Base-by-base conservation (phyloP, 1,140 invertebrate genomes). In the Holotrichia oblita region DNA sequence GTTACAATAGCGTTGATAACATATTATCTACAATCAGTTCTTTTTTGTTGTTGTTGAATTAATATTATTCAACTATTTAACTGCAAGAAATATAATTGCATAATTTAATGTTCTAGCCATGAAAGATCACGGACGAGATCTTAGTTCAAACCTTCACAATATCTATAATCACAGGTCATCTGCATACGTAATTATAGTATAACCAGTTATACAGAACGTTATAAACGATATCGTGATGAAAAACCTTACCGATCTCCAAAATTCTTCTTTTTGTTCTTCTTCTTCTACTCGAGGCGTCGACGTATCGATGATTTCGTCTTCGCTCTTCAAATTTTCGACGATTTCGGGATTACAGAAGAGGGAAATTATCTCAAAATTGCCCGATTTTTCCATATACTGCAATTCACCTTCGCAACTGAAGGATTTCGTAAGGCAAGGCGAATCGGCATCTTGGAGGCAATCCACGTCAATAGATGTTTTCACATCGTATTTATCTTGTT, bases 391-490 rank as follows among this genome's bases (percentile, higher is more conserved):
- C 14, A 40, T 20, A 73, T 77, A 78, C 17, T 42, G 69, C 27
- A 83, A 64, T 59, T 79, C 80, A 0, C 78, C 81, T 40, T 81
- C 64, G 61, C 82, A 83, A 48, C 59, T 82, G 17, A 83, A 73
- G 2, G 76, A 14, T 12, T 78, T 79, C 40, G 79, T 81, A n/a
- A 73, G 73, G 59, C 82, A 83, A 9, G 82, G 82, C 77, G 41
- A 78, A 20, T 74, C 73, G 17, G 34, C 41, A 41, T 74, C 73
- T n/a, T 74, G 73, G 34, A 74, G 14, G 41, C 73, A 74, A 2
- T 74, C 40, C 34, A 74, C 73, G 17, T 74, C 34, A n/a, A 74
- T 74, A 17, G n/a, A 10, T 0, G 73, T 74, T 20, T 41, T 44
- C 8, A 74, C 41, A 22, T 74, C 34, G 40, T 17, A 40, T 42